These are phyloP conservation scores for Torymus auratus DNA, from an alignment of 2,888 invertebrate species.

Conservation along the genomic window DNA sequence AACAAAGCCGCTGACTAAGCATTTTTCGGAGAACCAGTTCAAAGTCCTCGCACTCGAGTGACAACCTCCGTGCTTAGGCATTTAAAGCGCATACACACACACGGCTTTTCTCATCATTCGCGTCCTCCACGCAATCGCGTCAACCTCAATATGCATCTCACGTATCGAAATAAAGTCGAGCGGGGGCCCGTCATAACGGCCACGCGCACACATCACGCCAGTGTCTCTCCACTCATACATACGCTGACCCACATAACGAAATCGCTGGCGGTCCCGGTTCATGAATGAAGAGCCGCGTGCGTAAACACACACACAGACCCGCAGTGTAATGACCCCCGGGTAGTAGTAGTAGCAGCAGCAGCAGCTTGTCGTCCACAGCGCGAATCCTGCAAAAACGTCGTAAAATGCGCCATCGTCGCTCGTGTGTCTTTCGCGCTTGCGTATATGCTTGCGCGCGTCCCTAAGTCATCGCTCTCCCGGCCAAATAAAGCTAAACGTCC, in stretches of 20 bases:
- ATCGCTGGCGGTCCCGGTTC: not conserved
- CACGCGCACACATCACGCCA: no score
- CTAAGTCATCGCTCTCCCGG: slow-evolving; percentile 54
- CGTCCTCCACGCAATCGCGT: no score
- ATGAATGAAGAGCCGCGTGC: slow-evolving; percentile 13
- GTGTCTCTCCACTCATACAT: no score
- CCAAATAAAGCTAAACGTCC: slow-evolving; percentile 74
- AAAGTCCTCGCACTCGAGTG: no score
- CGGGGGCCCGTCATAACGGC: no score
- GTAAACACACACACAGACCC: not conserved
- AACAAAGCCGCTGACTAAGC: no score
- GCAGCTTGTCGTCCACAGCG: not conserved
- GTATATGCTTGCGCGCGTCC: not conserved
- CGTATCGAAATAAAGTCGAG: slow-evolving; percentile 8
- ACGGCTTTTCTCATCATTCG: no score
- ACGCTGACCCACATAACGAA: no score
- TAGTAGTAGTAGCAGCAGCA: no score
- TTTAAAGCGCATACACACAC: no score
- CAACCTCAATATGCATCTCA: slow-evolving; percentile 9
- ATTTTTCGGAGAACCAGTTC: no score
- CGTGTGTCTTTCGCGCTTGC: slow-evolving; percentile 3
- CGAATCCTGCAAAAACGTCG: slow-evolving; percentile 50
- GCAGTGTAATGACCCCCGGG: slow-evolving; percentile 4
- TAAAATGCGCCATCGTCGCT: slow-evolving; percentile 33
- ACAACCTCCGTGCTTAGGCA: no score